phyloP scores from a whole-genome alignment of 2,113 vertebrate genomes.

The Gallinago jamesoni region DNA sequence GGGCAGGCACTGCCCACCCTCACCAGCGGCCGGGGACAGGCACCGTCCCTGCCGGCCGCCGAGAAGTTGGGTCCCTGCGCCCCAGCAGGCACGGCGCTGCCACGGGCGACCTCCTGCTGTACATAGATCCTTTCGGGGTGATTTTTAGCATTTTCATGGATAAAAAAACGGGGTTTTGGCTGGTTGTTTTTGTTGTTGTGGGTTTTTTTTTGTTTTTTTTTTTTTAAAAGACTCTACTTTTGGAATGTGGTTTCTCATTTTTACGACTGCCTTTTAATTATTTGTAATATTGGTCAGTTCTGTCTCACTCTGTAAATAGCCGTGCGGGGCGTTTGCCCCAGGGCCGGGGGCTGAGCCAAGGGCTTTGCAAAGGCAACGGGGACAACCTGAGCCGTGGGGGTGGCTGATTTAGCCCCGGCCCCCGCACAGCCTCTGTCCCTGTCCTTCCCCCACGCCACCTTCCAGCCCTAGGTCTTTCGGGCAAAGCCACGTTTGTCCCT shows the following conservation, averaged over 20 bases:
- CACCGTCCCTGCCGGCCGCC: neutral
- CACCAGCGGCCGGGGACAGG: slow-evolving; percentile 8
- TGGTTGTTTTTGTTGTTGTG: neutral
- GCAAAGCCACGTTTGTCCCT: neutral
- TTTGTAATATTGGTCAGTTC: slow-evolving; percentile 53
- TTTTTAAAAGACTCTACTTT: slow-evolving; percentile 67
- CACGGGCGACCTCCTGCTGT: slow-evolving; percentile 62
- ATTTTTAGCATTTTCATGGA: slow-evolving; percentile 74
- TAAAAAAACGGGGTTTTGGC: slow-evolving; percentile 31
- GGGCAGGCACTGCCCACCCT: neutral
- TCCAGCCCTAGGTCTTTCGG: neutral
- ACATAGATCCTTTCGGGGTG: slow-evolving; percentile 68
- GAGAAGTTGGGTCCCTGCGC: neutral
- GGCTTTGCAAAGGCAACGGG: neutral
- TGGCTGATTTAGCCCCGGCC: neutral
- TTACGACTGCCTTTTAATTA: slow-evolving; percentile 66
- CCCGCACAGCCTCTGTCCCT: neutral
- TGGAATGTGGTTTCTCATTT: slow-evolving; percentile 76
- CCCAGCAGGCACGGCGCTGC: slow-evolving; percentile 12
- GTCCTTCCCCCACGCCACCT: neutral
- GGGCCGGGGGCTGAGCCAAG: neutral
- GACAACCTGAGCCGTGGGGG: neutral
- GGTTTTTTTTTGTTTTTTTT: neutral
- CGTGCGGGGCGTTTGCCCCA: neutral
- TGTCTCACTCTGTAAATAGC: slow-evolving; percentile 62